phyloP scores from a whole-genome alignment of 2,113 vertebrate species.

The Bos javanicus region DNA sequence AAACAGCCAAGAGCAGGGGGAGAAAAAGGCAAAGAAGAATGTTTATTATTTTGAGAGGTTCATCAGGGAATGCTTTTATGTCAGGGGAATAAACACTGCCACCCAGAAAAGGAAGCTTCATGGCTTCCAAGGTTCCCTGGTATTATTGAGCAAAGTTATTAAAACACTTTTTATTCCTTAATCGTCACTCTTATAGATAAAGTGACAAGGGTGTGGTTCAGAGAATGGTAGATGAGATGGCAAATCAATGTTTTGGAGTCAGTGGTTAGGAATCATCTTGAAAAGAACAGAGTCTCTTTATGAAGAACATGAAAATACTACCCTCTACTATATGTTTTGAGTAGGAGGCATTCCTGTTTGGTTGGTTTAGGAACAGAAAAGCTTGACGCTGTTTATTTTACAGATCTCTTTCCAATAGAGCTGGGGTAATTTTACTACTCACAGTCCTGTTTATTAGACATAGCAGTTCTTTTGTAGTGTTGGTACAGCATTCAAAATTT shows the following conservation, averaged over 20 bases:
- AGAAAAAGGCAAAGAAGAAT: not conserved
- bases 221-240: not conserved
- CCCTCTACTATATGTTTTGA: not conserved
- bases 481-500: not conserved
- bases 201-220: not conserved
- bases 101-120: not conserved
- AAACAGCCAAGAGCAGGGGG: not conserved
- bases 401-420: not conserved
- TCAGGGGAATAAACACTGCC: not conserved
- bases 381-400: not conserved
- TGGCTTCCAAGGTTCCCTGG: not conserved
- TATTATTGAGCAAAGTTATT: not conserved
- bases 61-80: not conserved
- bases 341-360: not conserved
- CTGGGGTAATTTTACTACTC: not conserved
- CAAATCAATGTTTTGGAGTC: not conserved
- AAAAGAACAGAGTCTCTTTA: not conserved
- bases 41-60: constrained; percentile 60
- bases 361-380: not conserved
- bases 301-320: not conserved
- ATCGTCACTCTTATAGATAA: not conserved
- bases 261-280: not conserved
- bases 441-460: not conserved
- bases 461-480: not conserved
- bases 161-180: not conserved